Percentiles rank a stretch among this genome's conserved stretches.
Evolutionary conservation across 2,888 invertebrate species (phyloP).

Genomic region (Pachliopta kotzebuea): DNA sequence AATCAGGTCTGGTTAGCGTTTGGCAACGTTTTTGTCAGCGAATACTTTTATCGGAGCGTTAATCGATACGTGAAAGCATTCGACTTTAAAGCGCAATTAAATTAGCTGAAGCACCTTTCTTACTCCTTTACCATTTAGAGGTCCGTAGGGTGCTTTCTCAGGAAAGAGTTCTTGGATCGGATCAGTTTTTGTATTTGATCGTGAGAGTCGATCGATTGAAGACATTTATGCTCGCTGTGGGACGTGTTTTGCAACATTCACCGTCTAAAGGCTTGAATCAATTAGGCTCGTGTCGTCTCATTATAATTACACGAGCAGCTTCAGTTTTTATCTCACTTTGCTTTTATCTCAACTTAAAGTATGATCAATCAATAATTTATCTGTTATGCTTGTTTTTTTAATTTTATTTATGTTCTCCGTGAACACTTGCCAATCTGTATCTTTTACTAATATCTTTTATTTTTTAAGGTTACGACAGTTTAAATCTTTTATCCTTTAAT

Average conservation of each 20-base stretch:
- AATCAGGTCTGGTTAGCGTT: slow-evolving; percentile 40
- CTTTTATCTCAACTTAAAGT: slow-evolving; percentile 6
- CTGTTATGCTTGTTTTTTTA: slow-evolving; percentile 8
- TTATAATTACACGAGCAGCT: slow-evolving; percentile 22
- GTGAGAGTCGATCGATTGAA: slow-evolving; percentile 17
- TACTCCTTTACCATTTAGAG: slow-evolving; percentile 25
- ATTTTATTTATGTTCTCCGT: slow-evolving; percentile 10
- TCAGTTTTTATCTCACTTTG: slow-evolving; percentile 18
- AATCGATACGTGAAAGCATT: slow-evolving; percentile 44
- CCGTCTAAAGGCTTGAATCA: slow-evolving; percentile 17
- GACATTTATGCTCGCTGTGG: neutral
- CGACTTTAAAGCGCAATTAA: slow-evolving; percentile 45
- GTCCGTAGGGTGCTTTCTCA: slow-evolving; percentile 5
- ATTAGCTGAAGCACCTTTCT: slow-evolving; percentile 40
- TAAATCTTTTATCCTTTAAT: neutral
- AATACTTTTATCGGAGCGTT: slow-evolving; percentile 41
- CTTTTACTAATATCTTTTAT: neutral
- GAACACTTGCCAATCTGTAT: neutral
- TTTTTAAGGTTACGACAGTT: neutral
- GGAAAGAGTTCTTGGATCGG: slow-evolving; percentile 18
- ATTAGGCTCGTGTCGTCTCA: slow-evolving; percentile 12
- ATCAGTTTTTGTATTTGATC: slow-evolving; percentile 22
- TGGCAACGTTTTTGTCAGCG: slow-evolving; percentile 40
- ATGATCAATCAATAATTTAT: slow-evolving; percentile 27
- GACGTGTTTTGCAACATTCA: slow-evolving; percentile 19